phyloP scores from a whole-genome alignment of 1,140 invertebrate genomes.

The Drosophila suzukii region DNA sequence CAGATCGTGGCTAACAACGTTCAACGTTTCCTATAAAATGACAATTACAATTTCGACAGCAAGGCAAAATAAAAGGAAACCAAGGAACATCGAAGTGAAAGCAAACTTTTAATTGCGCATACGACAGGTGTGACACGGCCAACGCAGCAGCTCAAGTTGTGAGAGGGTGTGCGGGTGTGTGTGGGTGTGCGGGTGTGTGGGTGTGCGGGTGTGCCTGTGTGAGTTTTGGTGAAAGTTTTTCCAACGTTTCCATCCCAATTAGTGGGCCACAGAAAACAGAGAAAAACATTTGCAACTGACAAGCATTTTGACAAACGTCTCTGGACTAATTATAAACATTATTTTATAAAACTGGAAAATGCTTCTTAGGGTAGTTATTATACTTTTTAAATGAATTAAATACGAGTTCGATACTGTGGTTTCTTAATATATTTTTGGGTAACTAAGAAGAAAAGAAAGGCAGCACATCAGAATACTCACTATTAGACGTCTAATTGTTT shows the following conservation, averaged over 20 bases:
- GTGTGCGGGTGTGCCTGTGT: background rate
- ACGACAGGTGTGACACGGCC: slow-evolving; percentile 66
- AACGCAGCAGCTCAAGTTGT: slow-evolving; percentile 38
- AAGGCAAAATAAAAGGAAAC: slow-evolving; percentile 8
- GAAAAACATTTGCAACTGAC: slow-evolving; percentile 63
- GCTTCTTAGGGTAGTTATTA: background rate
- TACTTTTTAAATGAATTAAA: background rate
- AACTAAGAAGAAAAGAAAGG: too few species aligned
- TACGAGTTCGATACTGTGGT: too few species aligned
- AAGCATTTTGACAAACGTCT: slow-evolving; percentile 32
- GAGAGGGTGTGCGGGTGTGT: background rate
- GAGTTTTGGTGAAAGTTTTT: slow-evolving; percentile 35
- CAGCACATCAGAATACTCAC: too few species aligned
- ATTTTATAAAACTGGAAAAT: background rate
- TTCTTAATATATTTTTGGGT: too few species aligned
- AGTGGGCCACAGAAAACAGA: slow-evolving; percentile 22
- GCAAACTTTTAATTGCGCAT: slow-evolving; percentile 76
- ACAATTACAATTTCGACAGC: slow-evolving; percentile 56
- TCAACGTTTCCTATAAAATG: slow-evolving; percentile 59
- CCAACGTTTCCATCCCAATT: slow-evolving; percentile 48
- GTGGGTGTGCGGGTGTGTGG: too few species aligned
- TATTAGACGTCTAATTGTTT: too few species aligned
- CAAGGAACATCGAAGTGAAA: slow-evolving; percentile 32
- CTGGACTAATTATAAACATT: slow-evolving; percentile 61
- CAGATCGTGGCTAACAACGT: slow-evolving; percentile 26